phyloP scores from a whole-genome alignment of 2,888 invertebrate species.

The Folsomia manolachei region DNA sequence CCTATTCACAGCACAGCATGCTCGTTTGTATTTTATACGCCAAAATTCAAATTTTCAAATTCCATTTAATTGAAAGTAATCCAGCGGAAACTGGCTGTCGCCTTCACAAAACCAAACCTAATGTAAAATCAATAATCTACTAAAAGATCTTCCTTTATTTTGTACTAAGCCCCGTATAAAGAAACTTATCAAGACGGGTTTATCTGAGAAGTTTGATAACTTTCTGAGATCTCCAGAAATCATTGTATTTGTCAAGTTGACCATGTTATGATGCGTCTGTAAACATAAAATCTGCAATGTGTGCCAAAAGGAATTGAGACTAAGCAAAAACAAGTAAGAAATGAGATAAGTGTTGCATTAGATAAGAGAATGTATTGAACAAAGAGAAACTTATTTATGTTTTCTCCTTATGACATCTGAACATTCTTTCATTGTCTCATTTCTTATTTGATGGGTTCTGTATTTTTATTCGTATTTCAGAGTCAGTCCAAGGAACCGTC shows the following conservation, averaged over 20 bases:
- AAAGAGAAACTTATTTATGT: neutral
- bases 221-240: too few relatives aligned
- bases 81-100: too few relatives aligned
- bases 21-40: too few relatives aligned
- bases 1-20: too few relatives aligned
- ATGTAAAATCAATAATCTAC: too few relatives aligned
- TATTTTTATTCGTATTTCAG: conserved; percentile 6
- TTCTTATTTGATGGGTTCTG: neutral
- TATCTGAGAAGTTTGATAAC: too few relatives aligned
- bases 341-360: neutral
- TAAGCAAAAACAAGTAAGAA: neutral
- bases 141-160: too few relatives aligned
- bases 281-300: neutral
- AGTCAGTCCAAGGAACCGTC: conserved; percentile 16
- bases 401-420: neutral
- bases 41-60: too few relatives aligned
- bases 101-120: too few relatives aligned
- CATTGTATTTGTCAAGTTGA: neutral
- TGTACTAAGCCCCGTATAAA: too few relatives aligned
- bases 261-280: neutral
- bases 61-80: too few relatives aligned
- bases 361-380: neutral
- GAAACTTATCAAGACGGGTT: too few relatives aligned
- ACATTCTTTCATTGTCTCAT: neutral
- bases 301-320: neutral